Base-by-base conservation (phyloP, 2,113 vertebrate species). In the Embiotoca jacksoni region DNA sequence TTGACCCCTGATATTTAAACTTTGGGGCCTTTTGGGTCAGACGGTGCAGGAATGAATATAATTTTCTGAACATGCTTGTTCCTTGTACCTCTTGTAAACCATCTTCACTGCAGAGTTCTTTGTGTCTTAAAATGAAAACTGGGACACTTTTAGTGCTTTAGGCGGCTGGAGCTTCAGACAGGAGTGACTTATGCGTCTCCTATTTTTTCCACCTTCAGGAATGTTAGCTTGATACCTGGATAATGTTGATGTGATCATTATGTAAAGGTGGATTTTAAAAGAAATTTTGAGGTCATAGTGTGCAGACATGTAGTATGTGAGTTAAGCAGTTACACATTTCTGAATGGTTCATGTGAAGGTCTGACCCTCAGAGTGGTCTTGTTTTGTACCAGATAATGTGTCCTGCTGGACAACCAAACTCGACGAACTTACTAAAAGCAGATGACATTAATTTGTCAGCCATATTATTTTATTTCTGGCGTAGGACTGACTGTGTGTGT, bases 351-450 rank as follows among this genome's bases (percentile, higher is more conserved):
- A 54, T 60, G 71, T 11, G 44, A 46, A 41, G 36, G 33, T 39
- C 35, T 79, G 60, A 67, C 77, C 66, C 14, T 65, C 31, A 35
- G 5, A 55, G 7, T 71, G 58, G 36, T 85, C 69, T 66, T 57
- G 33, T 73, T 89, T 83, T 58, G 68, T 11, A 6, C 36, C 39
- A 79, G 53, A 78, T 70, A 75, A 30, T 37, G 56, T 79, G 72
- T 74, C 74, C 30, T 61, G 49, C 59, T 53, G 50, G 8, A 60
- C 30, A 58, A 16, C 62, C 3, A 1, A 30, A 30, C 36, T 53
- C 2, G 2, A 31, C 57, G n/a, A 15, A 74, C 33, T 66, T 60
- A 47, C 61, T 80, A 74, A 83, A 88, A 78, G 44, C 32, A 80
- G 72, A 55, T 44, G 31, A 69, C 66, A 73, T 59, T 60, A 31